These are phyloP conservation scores for Indri indri DNA, from an alignment of 2,113 vertebrate species.

Conservation along the genomic window DNA sequence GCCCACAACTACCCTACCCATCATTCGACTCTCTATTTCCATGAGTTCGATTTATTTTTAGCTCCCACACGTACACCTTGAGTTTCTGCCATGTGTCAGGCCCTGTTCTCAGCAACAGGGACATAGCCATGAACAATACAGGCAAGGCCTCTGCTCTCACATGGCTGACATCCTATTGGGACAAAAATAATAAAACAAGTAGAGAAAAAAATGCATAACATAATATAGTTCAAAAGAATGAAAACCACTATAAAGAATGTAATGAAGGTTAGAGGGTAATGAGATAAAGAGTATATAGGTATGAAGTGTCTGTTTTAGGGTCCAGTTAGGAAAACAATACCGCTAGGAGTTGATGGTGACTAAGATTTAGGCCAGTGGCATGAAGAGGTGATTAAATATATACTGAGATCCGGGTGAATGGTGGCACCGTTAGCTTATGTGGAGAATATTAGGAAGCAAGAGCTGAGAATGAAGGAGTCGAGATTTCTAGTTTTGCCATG, in stretches of 20 bases:
- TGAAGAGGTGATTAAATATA: not conserved
- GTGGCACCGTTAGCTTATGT: not conserved
- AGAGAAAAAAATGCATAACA: not conserved
- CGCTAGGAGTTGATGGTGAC: not conserved
- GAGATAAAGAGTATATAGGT: not conserved
- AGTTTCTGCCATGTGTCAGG: not conserved
- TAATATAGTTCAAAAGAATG: not conserved
- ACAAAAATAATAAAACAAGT: not conserved
- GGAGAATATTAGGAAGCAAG: accelerated
- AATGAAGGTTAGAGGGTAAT: not conserved
- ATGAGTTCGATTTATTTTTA: not conserved
- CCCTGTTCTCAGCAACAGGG: not conserved
- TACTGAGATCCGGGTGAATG: not conserved
- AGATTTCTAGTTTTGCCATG: not conserved
- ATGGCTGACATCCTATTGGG: not conserved
- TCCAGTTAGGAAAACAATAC: not conserved
- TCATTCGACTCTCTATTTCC: not conserved
- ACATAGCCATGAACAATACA: not conserved
- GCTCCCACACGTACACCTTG: not conserved
- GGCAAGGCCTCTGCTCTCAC: not conserved
- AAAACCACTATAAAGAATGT: not conserved
- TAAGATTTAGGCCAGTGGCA: not conserved
- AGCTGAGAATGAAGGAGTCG: not conserved
- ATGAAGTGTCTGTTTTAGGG: not conserved
- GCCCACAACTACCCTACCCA: no score